Conservation (phyloP, 1,140 invertebrate species). For the Idris sp. region DNA sequence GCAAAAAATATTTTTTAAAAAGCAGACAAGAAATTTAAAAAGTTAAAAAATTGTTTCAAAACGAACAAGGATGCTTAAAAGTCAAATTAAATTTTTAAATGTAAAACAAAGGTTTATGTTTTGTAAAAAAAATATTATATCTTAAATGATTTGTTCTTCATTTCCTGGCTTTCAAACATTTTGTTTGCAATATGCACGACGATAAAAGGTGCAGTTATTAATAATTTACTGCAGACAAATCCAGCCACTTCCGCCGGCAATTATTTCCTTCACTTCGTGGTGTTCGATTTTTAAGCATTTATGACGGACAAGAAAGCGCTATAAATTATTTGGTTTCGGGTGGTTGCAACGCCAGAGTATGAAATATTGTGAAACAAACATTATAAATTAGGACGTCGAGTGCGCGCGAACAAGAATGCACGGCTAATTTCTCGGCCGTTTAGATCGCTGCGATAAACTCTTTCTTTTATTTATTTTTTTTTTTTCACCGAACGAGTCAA, state of each 20-base stretch:
- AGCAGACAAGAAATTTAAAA: no score
- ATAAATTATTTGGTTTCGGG: slow-evolving; percentile 49
- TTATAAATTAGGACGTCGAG: slow-evolving; percentile 52
- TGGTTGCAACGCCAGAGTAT: slow-evolving; percentile 22
- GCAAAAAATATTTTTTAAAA: no score
- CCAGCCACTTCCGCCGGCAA: slow-evolving; percentile 36
- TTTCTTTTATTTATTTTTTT: no score
- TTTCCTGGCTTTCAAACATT: slow-evolving; percentile 43
- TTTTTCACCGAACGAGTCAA: slow-evolving; percentile 13
- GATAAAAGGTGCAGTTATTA: slow-evolving; percentile 42
- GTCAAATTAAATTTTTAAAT: no score
- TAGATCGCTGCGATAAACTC: slow-evolving; percentile 44
- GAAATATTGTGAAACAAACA: slow-evolving; percentile 47
- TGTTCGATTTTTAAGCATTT: slow-evolving; percentile 19
- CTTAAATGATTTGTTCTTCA: slow-evolving; percentile 33
- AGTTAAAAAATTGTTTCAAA: no score
- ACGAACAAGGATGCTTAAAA: no score
- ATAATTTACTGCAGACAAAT: slow-evolving; percentile 53
- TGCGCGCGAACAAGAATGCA: slow-evolving; percentile 34
- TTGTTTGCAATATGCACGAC: slow-evolving; percentile 36
- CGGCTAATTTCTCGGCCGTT: slow-evolving; percentile 43
- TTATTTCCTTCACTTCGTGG: slow-evolving; percentile 23
- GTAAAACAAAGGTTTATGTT: no score
- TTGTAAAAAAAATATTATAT: slow-evolving; percentile 34
- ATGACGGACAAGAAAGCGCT: slow-evolving; percentile 50